Percentiles rank a stretch among this genome's conserved stretches.
These are phyloP conservation scores for Mobula birostris DNA, from an alignment of 2,113 vertebrate species.

Conservation along the genomic window DNA sequence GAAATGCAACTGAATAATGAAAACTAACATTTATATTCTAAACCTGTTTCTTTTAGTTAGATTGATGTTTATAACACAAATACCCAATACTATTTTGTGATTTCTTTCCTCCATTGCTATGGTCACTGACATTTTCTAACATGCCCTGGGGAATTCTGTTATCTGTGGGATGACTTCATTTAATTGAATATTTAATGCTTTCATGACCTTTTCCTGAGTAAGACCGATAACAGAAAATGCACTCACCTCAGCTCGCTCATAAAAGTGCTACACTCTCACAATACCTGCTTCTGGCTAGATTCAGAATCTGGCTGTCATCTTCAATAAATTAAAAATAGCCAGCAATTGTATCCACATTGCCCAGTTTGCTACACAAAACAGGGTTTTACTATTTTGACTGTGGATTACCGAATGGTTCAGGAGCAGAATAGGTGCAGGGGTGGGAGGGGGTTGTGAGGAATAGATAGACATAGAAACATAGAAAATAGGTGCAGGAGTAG, in stretches of 20 bases:
- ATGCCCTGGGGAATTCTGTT: slow-evolving; percentile 13
- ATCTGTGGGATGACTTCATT: slow-evolving; percentile 43
- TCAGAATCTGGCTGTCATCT: slow-evolving; percentile 48
- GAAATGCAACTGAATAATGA: neutral
- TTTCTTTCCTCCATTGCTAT: neutral
- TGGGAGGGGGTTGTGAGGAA: too few species aligned
- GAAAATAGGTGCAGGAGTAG: too few species aligned
- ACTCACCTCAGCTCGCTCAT: slow-evolving; percentile 48
- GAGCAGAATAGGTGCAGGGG: neutral
- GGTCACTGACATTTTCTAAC: slow-evolving; percentile 33
- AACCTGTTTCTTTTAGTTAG: neutral
- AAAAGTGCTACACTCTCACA: slow-evolving; percentile 39
- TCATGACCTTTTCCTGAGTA: slow-evolving; percentile 47
- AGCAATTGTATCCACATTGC: slow-evolving; percentile 46
- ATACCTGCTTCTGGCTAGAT: slow-evolving; percentile 45
- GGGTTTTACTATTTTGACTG: slow-evolving; percentile 43
- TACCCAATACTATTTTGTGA: neutral
- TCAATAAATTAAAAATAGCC: slow-evolving; percentile 53
- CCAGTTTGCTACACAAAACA: slow-evolving; percentile 42
- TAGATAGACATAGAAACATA: too few species aligned
- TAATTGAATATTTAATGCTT: slow-evolving; percentile 44
- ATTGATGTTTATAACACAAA: neutral
- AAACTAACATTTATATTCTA: slow-evolving; percentile 27
- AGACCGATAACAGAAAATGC: slow-evolving; percentile 45
- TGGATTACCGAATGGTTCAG: neutral